These are phyloP conservation scores for Neelides sp. DNA, from an alignment of 1,140 invertebrate species.

Conservation along the genomic window DNA sequence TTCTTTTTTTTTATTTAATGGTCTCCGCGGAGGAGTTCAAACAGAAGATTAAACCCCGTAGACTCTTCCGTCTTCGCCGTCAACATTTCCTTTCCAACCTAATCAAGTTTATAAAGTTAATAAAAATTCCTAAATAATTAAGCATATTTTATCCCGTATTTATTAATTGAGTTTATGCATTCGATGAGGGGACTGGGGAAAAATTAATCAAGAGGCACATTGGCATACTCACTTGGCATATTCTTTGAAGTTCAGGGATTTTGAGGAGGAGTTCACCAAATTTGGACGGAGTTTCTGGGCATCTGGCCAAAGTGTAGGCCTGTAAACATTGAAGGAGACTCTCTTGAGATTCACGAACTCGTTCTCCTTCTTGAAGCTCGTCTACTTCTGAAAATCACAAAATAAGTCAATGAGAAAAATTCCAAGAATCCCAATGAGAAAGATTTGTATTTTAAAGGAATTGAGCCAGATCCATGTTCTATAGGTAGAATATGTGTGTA, in stretches of 20 bases:
- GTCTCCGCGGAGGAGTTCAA: slow-evolving; percentile 85
- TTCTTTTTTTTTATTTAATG: slow-evolving; percentile 45
- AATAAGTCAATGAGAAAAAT: slow-evolving; percentile 7
- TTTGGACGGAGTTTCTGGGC: slow-evolving; percentile 81
- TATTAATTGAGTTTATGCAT: neutral
- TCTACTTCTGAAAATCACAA: slow-evolving; percentile 55
- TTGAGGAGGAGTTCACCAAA: slow-evolving; percentile 84
- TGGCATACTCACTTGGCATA: slow-evolving; percentile 69
- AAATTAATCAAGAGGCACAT: neutral
- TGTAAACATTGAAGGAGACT: slow-evolving; percentile 83
- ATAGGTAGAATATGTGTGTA: too few species aligned
- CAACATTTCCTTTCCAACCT: slow-evolving; percentile 85
- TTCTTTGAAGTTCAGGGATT: slow-evolving; percentile 85
- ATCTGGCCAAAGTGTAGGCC: slow-evolving; percentile 79
- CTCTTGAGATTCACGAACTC: slow-evolving; percentile 82
- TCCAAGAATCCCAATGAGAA: too few species aligned
- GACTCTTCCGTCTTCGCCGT: slow-evolving; percentile 64
- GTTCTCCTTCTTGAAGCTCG: slow-evolving; percentile 78
- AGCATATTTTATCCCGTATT: neutral
- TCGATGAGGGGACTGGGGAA: neutral
- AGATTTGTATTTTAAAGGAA: too few species aligned
- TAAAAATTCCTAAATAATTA: too few species aligned
- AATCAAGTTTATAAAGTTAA: neutral
- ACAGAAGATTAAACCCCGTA: slow-evolving; percentile 81
- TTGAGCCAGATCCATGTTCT: too few species aligned